These are phyloP conservation scores for Drosophila melanosoma DNA, from an alignment of 2,888 invertebrate genomes.

Conservation along the genomic window DNA sequence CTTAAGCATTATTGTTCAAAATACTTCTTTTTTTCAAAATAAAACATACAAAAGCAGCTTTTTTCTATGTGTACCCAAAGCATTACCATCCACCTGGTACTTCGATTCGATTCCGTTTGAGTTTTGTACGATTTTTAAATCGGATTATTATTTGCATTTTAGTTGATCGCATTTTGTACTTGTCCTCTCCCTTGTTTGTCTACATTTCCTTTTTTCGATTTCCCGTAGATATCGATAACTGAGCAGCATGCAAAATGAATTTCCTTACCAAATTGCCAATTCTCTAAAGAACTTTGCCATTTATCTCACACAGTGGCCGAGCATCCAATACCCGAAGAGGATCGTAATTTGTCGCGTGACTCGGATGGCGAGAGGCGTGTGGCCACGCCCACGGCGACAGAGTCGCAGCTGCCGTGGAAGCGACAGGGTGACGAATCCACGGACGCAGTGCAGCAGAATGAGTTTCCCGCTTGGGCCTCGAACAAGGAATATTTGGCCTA, in stretches of 20 bases:
- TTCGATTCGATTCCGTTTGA: constrained; percentile 27
- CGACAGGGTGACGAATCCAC: constrained; percentile 90
- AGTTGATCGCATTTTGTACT: constrained; percentile 59
- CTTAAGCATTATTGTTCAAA: neutral
- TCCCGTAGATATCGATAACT: constrained; percentile 36
- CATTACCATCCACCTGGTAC: constrained; percentile 4
- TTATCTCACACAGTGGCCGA: constrained; percentile 78
- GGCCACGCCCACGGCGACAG: constrained; percentile 94
- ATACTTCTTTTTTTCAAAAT: neutral
- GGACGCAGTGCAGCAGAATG: constrained; percentile 91
- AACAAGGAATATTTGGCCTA: constrained; percentile 97
- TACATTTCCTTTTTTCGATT: constrained; percentile 21
- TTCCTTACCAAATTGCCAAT: neutral
- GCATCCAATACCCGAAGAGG: constrained; percentile 83
- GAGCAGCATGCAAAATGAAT: constrained; percentile 35
- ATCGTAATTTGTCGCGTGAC: constrained; percentile 81
- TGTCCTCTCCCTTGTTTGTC: constrained; percentile 29
- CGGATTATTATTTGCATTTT: constrained; percentile 27
- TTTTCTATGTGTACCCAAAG: neutral
- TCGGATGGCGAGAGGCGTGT: constrained; percentile 89
- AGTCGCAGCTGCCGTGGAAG: constrained; percentile 97
- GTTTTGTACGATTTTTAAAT: constrained; percentile 12
- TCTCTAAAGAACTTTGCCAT: constrained; percentile 1
- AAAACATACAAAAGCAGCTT: neutral
- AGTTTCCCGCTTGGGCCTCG: constrained; percentile 97